phyloP scores from a whole-genome alignment of 2,888 invertebrate genomes.

The Netelia inedita region DNA sequence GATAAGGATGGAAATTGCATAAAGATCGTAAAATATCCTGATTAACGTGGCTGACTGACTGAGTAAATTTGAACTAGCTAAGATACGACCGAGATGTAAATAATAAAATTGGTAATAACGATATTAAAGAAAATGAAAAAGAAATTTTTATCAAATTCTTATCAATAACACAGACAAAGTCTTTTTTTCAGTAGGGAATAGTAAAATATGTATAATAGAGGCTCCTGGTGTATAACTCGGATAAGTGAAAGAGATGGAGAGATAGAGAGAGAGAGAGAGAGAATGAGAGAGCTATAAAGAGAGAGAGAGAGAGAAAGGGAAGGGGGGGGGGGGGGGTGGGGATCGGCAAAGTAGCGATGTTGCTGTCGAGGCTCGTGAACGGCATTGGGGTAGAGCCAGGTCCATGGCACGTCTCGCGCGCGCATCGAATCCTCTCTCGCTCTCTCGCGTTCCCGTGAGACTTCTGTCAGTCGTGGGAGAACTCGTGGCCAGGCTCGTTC shows the following conservation, averaged over 20 bases:
- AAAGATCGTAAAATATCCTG: not conserved
- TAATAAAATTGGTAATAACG: too few relatives aligned
- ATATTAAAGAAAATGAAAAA: too few relatives aligned
- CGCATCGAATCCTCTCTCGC: slow-evolving; percentile 54
- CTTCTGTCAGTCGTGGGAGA: slow-evolving; percentile 73
- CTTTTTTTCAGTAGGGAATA: too few relatives aligned
- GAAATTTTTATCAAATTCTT: too few relatives aligned
- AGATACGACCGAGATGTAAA: too few relatives aligned
- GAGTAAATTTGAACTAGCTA: not conserved
- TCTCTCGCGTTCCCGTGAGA: slow-evolving; percentile 45
- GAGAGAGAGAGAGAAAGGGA: not conserved
- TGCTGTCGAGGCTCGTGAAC: slow-evolving; percentile 28
- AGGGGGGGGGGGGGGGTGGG: not conserved
- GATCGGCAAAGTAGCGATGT: slow-evolving; percentile 15
- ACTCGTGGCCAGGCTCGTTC: slow-evolving; percentile 71
- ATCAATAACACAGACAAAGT: too few relatives aligned
- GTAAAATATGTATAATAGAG: too few relatives aligned
- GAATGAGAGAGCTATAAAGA: too few relatives aligned
- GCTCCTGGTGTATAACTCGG: not conserved
- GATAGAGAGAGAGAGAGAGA: not conserved
- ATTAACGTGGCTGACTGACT: not conserved
- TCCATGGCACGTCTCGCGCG: slow-evolving; percentile 53
- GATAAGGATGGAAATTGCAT: not conserved
- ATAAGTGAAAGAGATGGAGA: not conserved
- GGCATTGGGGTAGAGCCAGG: slow-evolving; percentile 20